These are phyloP conservation scores for Discoglossus pictus DNA, from an alignment of 2,797 vertebrate species.

Conservation along the genomic window DNA sequence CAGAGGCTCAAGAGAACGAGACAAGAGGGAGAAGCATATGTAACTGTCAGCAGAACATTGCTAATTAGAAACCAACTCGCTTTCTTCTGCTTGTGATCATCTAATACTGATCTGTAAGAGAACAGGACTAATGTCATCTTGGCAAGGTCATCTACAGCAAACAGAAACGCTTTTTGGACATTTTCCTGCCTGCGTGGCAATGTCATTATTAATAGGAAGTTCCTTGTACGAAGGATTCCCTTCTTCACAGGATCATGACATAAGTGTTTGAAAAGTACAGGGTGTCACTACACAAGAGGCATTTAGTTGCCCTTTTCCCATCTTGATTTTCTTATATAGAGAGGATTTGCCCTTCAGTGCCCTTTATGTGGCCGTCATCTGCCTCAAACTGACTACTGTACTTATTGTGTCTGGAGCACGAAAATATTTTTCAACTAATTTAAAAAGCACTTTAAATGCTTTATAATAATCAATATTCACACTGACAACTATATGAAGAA, in stretches of 20 bases:
- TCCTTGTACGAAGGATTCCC: not conserved
- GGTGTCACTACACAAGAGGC: not conserved
- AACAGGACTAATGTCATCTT: constrained; percentile 34
- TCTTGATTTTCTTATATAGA: too few relatives aligned
- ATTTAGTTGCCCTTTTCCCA: too few relatives aligned
- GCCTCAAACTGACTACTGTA: too few relatives aligned
- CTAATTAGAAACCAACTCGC: constrained; percentile 30
- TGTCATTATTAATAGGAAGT: constrained; percentile 29
- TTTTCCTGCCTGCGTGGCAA: constrained; percentile 16
- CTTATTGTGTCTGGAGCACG: too few relatives aligned
- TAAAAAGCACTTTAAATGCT: too few relatives aligned
- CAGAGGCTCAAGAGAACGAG: constrained; percentile 30
- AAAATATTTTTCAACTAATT: too few relatives aligned
- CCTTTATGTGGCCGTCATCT: too few relatives aligned
- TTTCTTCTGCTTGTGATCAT: constrained; percentile 23
- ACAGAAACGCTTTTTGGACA: constrained; percentile 24
- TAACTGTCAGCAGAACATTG: constrained; percentile 22
- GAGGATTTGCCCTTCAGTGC: too few relatives aligned
- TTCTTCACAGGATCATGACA: too few relatives aligned
- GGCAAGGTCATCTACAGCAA: constrained; percentile 40
- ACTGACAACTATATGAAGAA: too few relatives aligned
- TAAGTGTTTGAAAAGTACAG: not conserved
- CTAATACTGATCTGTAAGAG: constrained; percentile 32
- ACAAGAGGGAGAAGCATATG: constrained; percentile 32
- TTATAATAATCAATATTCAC: too few relatives aligned